Base-by-base conservation (phyloP, 2,888 invertebrate species). In the Oscheius sp. region DNA sequence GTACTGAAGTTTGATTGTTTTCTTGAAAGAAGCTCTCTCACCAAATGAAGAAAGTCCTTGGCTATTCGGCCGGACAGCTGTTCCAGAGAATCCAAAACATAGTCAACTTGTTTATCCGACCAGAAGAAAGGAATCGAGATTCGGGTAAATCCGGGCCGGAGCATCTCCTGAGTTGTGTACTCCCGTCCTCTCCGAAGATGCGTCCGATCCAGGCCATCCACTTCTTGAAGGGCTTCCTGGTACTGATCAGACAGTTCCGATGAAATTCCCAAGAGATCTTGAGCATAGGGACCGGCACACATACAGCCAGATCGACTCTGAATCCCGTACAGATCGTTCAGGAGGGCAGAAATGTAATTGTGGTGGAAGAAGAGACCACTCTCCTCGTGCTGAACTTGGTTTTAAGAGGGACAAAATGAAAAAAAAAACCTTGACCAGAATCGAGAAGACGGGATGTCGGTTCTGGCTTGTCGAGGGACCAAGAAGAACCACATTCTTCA, bases 251-350 rank as follows among this genome's bases (percentile, higher is more conserved):
- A 93, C 29, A 94, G 91, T 81, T 82, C 92, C 80, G 93, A 93
- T 85, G 94, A 93, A 77, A 96, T 95, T 11, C 95, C 95, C 73
- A 96, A 91, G 29, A 95, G 91, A 90, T 94, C 94, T 90, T 94
- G 93, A 2, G 94, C 94, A 88, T 95, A 95, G 72, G 94, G 93
- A 70, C 94, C 93, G 62, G 94, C 94, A 90, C 95, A 95, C 21
- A 93, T 90, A 82, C 90, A 91, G 1, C 90, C 90, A 9, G 90
- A 89, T 72, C 90, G 62, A 10, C 77, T 78, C 72, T 81, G 79
- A 72, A 96, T 94, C 0, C 96, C 96, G 89, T 95, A 96, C 37
- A 96, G 93, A 88, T 96, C 95, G 88, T 95, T 96, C 59, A 96
- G 92, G 32, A 96, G 92, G 10, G 94, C 93, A 83, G 94, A 93